phyloP scores from a whole-genome alignment of 2,888 invertebrate genomes.

The Argyresthia goedartella region DNA sequence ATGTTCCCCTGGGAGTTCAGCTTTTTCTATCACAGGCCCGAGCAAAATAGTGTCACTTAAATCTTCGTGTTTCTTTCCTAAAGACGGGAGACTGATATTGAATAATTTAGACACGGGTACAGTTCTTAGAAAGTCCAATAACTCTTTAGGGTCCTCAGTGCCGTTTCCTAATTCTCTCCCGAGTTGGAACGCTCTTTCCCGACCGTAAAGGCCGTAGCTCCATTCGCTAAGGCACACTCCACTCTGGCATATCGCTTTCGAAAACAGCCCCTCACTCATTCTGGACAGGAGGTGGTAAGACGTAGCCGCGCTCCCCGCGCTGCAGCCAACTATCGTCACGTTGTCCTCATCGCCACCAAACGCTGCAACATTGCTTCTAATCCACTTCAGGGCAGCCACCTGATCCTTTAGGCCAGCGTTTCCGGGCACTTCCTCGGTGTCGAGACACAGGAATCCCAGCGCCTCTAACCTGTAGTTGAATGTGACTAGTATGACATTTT shows the following conservation, averaged over 20 bases:
- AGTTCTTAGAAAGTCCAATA: conserved; percentile 38
- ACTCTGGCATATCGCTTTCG: conserved; percentile 64
- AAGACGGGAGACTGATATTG: conserved; percentile 38
- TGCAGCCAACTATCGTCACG: conserved; percentile 60
- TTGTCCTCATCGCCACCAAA: conserved; percentile 56
- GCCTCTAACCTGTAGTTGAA: conserved; percentile 63
- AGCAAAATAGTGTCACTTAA: conserved; percentile 44
- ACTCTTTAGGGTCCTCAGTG: conserved; percentile 40
- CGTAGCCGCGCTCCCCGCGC: conserved; percentile 51
- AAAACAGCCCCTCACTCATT: conserved; percentile 51
- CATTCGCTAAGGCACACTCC: conserved; percentile 59
- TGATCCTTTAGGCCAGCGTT: conserved; percentile 65
- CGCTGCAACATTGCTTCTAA: conserved; percentile 45
- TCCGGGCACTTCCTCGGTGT: conserved; percentile 55
- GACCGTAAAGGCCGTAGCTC: conserved; percentile 43
- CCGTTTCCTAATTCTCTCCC: conserved; percentile 49
- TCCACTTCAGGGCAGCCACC: conserved; percentile 60
- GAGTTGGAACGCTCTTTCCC: conserved; percentile 50
- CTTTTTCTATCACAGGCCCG: conserved; percentile 54
- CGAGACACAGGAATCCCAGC: conserved; percentile 56
- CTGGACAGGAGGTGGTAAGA: conserved; percentile 51
- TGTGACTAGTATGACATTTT: conserved; percentile 53
- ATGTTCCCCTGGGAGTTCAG: conserved; percentile 28
- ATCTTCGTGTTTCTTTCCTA: conserved; percentile 31
- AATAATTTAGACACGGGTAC: conserved; percentile 39